phyloP scores from a whole-genome alignment of 2,113 vertebrate species.

The Martes martes region DNA sequence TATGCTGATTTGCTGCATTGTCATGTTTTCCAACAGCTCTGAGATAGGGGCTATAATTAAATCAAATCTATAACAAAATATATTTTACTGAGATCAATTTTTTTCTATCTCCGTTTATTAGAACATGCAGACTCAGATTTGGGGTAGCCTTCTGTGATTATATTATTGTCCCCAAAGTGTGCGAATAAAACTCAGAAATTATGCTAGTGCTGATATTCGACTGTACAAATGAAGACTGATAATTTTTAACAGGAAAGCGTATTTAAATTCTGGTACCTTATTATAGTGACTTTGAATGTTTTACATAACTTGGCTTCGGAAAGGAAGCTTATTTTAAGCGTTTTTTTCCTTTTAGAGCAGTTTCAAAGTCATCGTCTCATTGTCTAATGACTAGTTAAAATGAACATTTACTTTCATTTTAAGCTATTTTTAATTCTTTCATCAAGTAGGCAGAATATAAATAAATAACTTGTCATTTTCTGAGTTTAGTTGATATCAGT shows the following conservation, averaged over 20 bases:
- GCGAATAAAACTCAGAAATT: constrained; percentile 3
- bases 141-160: neutral
- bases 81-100: neutral
- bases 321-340: neutral
- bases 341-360: constrained; percentile 28
- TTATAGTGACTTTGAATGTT: neutral
- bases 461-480: neutral
- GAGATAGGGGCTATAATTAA: constrained; percentile 2
- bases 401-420: constrained; percentile 15
- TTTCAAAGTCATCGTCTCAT: neutral
- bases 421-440: constrained; percentile 25
- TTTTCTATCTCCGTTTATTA: neutral
- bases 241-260: neutral
- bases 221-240: neutral
- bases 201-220: neutral
- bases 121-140: neutral
- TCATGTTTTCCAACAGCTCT: constrained; percentile 16
- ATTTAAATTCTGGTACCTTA: neutral
- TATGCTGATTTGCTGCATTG: constrained; percentile 25
- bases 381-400: neutral
- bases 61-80: constrained; percentile 16
- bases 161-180: neutral
- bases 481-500: neutral
- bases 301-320: neutral
- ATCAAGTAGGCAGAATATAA: neutral